Evolutionary conservation across 2,888 invertebrate species (phyloP).

Genomic region (Tetragnatha montana): DNA sequence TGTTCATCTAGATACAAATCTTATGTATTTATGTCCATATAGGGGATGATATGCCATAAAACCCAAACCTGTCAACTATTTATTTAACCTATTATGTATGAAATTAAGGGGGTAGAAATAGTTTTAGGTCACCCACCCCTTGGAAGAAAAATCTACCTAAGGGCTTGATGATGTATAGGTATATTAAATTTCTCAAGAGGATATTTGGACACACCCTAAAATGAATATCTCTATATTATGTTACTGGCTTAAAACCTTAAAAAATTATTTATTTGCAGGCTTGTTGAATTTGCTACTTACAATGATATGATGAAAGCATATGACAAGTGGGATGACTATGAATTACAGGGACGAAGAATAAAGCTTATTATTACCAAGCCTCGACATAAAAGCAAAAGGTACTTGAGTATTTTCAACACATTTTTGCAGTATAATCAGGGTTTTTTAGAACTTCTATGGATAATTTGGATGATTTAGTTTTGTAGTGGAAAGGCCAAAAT

Average conservation of each 20-base stretch:
- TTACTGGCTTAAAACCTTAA: neutral
- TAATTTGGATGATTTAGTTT: too few relatives aligned
- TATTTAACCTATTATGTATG: too few relatives aligned
- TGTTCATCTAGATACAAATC: too few relatives aligned
- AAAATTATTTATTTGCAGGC: conserved; percentile 74
- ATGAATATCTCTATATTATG: neutral
- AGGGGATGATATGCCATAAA: too few relatives aligned
- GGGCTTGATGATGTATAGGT: neutral
- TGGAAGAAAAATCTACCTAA: neutral
- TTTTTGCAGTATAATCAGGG: too few relatives aligned
- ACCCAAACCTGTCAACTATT: too few relatives aligned
- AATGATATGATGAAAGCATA: conserved; percentile 97
- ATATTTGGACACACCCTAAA: neutral
- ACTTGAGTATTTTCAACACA: neutral
- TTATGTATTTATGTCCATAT: too few relatives aligned
- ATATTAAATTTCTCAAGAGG: neutral
- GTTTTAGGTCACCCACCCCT: too few relatives aligned
- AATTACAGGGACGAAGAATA: conserved; percentile 95
- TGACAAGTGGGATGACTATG: conserved; percentile 96
- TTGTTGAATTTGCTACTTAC: conserved; percentile 96
- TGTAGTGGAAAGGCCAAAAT: too few relatives aligned
- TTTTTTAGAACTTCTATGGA: too few relatives aligned
- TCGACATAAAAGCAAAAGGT: conserved; percentile 66
- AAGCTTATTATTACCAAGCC: conserved; percentile 88
- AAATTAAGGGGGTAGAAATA: too few relatives aligned